Conservation (phyloP, 2,797 vertebrate genomes). For the Sparus aurata region DNA sequence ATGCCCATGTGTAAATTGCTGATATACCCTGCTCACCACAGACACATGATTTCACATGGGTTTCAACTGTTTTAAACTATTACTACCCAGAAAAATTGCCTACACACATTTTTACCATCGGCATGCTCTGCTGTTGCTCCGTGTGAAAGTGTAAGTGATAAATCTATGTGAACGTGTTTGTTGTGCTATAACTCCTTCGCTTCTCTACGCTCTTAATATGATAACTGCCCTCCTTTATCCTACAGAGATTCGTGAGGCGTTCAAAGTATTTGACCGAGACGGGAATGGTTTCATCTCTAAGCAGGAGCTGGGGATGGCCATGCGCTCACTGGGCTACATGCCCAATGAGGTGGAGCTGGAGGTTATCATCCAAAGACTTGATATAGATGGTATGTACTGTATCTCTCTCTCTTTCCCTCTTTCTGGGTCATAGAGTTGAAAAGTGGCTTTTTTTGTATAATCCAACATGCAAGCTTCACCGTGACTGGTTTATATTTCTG, state of each 20-base stretch:
- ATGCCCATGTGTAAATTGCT: conserved; percentile 3
- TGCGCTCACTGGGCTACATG: conserved; percentile 99
- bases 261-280: conserved; percentile 98
- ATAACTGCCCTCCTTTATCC: conserved; percentile 13
- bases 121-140: conserved; percentile 3
- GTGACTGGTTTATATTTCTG: conserved; percentile 21
- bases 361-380: conserved; percentile 97
- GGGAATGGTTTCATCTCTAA: conserved; percentile 99
- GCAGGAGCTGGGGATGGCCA: conserved; percentile 98
- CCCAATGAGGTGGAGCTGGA: conserved; percentile 99
- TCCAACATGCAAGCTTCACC: background rate
- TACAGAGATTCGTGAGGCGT: conserved; percentile 97
- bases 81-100: conserved; percentile 3
- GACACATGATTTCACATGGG: background rate
- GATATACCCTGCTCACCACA: conserved; percentile 7
- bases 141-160: conserved; percentile 7
- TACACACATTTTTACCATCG: conserved; percentile 8
- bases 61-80: conserved; percentile 25
- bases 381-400: conserved; percentile 91
- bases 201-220: background rate
- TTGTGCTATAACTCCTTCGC: conserved; percentile 8
- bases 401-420: background rate
- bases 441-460: background rate
- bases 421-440: background rate
- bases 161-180: conserved; percentile 9